A percentile compares a stretch with the other conserved stretches of the same genome.
Conservation (phyloP, 2,113 vertebrate genomes). For the Conger conger region DNA sequence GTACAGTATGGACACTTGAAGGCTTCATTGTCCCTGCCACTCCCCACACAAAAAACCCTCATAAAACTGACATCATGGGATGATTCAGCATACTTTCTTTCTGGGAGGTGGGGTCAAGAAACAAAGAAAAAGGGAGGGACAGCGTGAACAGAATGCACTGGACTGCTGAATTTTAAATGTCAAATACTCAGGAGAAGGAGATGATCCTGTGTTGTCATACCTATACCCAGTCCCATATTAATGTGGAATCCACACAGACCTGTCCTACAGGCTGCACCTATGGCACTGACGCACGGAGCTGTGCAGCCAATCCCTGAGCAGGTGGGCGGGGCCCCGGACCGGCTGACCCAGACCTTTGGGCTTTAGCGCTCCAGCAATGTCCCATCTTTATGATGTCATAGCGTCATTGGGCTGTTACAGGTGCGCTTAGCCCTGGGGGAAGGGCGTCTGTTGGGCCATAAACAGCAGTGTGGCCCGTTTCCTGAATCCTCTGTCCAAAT, state of each 20-base stretch:
- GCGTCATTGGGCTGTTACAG: neutral
- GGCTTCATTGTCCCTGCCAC: no score
- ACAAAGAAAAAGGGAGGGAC: neutral
- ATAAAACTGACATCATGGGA: no score
- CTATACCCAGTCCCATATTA: neutral
- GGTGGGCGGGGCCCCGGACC: neutral
- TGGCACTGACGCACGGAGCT: no score
- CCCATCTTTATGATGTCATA: neutral
- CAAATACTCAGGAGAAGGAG: neutral
- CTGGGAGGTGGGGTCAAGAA: no score
- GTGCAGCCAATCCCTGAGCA: no score
- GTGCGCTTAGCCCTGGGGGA: neutral
- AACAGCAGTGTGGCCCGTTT: neutral
- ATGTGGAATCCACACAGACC: neutral
- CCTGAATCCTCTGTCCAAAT: no score
- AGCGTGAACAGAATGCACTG: neutral
- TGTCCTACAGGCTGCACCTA: neutral
- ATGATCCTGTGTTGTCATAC: neutral
- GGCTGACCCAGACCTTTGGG: no score
- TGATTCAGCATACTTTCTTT: no score
- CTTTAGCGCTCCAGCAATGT: neutral
- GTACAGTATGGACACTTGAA: no score
- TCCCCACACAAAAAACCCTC: no score
- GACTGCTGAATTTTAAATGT: neutral
- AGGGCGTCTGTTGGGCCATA: neutral